Evolutionary conservation across 2,888 invertebrate genomes (phyloP), one percentile per base, ranked within the genome.

Genomic region (Geotrupes spiniger): DNA sequence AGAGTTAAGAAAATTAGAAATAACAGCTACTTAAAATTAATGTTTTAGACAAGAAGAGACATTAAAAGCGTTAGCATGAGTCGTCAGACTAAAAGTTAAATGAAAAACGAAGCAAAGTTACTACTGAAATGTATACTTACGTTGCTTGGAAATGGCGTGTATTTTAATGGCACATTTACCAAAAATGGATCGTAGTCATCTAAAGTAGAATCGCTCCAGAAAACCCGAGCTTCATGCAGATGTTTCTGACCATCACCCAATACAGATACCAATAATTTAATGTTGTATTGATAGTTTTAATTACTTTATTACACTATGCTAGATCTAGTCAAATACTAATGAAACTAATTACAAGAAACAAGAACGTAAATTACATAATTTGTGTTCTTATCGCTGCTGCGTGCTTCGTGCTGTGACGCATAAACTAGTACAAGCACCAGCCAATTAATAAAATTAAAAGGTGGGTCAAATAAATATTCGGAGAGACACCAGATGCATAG

Each of bases 201-300:
- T 65, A 68, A 58, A 56, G 70, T 64, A 46, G 72, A 67, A 63
- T 72, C 73, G 66, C 74, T 79, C 79, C 79, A 79, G 74, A 74
- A 79, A 58, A 78, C 75, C 72, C 76, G 76, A 68, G 79, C 79
- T 67, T 79, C 79, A 76, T 78, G 78, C 75, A 79, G 79, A 72
- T 79, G 78, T 78, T 79, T 79, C 79, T 78, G 77, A 70, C 70
- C 49, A 45, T 42, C 42, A 64, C 65, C 66, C 65, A 66, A 65
- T 63, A 65, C 21, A 65, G 59, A 66, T 59, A 65, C 64, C 65
- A 64, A 47, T 62, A 62, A 41, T 65, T 63, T 63, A 57, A 60
- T 53, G 53, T 58, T 53, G 60, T 60, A 64, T 62, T 64, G 60
- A 62, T 61, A 63, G 60, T 63, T 63, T 61, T 8, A 25, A 33